These are phyloP conservation scores for Rhamphomyia laevipes DNA, from an alignment of 2,888 invertebrate species.

Conservation along the genomic window DNA sequence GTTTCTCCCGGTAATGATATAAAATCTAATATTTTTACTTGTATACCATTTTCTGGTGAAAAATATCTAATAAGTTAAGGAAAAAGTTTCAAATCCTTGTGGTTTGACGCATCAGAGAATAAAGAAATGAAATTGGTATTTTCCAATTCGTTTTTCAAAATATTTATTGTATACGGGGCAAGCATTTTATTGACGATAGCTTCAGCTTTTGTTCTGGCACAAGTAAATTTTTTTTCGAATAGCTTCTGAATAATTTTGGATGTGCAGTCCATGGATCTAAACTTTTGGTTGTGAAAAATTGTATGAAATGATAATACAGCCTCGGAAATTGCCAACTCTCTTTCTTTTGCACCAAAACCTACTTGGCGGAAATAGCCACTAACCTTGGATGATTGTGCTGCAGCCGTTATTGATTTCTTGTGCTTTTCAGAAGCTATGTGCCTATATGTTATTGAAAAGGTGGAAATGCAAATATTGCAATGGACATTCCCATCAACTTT, in stretches of 20 bases:
- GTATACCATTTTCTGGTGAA: background rate
- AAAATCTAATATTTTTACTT: background rate
- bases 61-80: background rate
- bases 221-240: constrained; percentile 4
- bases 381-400: background rate
- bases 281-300: constrained; percentile 4
- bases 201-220: constrained; percentile 5
- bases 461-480: background rate
- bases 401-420: background rate
- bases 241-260: constrained; percentile 4
- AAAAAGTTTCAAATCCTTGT: background rate
- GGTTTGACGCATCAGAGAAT: background rate
- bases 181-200: background rate
- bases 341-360: background rate
- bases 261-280: constrained; percentile 6
- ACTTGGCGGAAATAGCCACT: background rate
- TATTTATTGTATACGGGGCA: background rate
- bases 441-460: background rate
- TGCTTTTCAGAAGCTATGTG: background rate
- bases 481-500: background rate
- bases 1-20: background rate
- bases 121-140: background rate
- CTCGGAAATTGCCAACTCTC: background rate
- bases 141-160: background rate
- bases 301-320: constrained; percentile 6